phyloP scores from a whole-genome alignment of 2,797 vertebrate species.

The Arctocebus calabarensis region DNA sequence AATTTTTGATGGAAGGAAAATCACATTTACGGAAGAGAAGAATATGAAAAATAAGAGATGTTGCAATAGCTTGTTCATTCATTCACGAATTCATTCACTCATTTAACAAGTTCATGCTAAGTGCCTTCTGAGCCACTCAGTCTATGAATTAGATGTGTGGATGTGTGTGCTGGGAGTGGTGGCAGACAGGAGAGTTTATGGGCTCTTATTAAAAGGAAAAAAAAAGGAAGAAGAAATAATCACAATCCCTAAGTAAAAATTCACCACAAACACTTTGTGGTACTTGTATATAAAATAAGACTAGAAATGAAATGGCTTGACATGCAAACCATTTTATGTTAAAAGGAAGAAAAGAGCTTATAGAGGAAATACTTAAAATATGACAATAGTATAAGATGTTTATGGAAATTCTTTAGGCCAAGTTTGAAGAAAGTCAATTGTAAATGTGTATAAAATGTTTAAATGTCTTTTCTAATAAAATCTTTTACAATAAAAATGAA shows the following conservation, averaged over 20 bases:
- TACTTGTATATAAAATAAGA: conserved; percentile 30
- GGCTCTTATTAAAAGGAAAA: conserved; percentile 8
- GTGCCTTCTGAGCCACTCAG: neutral
- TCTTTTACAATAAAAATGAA: conserved; percentile 39
- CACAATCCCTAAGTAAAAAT: neutral
- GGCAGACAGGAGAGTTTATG: neutral
- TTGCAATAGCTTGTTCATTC: neutral
- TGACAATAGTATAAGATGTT: neutral
- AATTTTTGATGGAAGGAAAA: conserved; percentile 2
- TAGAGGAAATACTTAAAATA: conserved; percentile 49
- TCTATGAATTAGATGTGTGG: neutral
- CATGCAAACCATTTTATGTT: neutral
- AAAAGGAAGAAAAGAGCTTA: neutral
- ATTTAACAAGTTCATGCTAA: neutral
- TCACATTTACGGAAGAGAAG: conserved; percentile 30
- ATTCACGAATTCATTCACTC: neutral
- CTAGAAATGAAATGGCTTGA: neutral
- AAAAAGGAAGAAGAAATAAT: neutral
- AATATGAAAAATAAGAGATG: conserved; percentile 3
- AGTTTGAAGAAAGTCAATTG: conserved; percentile 20
- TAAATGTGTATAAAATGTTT: conserved; percentile 33
- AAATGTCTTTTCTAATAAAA: conserved; percentile 51
- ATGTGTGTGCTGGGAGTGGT: neutral
- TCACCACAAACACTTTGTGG: neutral
- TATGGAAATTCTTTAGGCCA: conserved; percentile 31